Evolutionary conservation across 30 jellyfish, hydroid and myxozoan genomes (phyloP).

Genomic region (Clytia hemisphaerica): DNA sequence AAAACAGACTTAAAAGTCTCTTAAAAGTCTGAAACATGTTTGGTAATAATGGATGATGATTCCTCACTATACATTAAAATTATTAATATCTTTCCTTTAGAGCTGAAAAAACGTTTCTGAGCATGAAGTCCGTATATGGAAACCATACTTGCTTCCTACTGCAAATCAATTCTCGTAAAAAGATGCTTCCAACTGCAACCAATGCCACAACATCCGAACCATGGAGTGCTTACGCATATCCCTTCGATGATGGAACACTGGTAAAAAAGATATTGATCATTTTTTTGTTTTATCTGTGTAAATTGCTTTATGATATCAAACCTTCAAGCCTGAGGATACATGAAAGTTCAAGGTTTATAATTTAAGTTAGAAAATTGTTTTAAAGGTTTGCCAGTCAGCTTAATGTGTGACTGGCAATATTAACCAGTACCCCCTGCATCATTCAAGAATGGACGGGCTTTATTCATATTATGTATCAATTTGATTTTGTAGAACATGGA

Average conservation of each 20-base stretch:
- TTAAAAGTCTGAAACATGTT: no score
- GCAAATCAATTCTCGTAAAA: conserved; percentile 68
- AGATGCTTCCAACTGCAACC: conserved; percentile 52
- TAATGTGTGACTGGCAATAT: no score
- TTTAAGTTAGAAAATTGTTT: no score
- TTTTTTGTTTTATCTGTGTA: background rate
- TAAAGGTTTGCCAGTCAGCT: no score
- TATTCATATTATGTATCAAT: background rate
- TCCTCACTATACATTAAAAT: background rate
- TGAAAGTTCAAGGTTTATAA: no score
- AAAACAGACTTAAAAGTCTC: no score
- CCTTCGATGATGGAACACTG: conserved; percentile 73
- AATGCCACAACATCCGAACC: conserved; percentile 60
- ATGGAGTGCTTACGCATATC: conserved; percentile 71
- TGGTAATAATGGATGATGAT: no score
- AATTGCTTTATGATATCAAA: no score
- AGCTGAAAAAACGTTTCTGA: conserved; percentile 90
- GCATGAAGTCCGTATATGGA: conserved; percentile 94
- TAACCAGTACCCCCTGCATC: no score
- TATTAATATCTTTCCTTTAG: conserved; percentile 29
- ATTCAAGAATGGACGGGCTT: no score
- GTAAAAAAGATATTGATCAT: conserved; percentile 20
- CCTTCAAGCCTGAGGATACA: no score
- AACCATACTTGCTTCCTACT: conserved; percentile 81
- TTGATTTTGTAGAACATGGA: conserved; percentile 46